These are phyloP conservation scores for Brachionus rubens DNA, from an alignment of 1,140 invertebrate species.

Conservation along the genomic window DNA sequence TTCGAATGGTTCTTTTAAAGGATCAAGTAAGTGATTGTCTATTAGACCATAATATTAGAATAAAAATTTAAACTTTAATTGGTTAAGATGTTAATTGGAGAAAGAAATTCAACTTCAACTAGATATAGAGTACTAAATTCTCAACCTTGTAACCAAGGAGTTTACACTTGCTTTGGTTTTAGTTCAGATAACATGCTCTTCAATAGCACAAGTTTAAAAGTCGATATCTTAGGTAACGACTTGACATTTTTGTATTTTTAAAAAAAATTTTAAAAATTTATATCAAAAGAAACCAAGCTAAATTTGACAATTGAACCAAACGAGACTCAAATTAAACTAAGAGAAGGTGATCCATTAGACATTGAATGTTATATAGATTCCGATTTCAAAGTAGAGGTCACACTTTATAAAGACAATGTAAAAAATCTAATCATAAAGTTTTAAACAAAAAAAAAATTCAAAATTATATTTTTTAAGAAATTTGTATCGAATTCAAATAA, in stretches of 20 bases:
- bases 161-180: neutral
- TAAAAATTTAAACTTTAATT: too few species aligned
- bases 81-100: neutral
- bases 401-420: slow-evolving; percentile 10
- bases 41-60: too few species aligned
- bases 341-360: neutral
- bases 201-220: neutral
- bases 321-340: neutral
- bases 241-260: neutral
- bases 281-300: neutral
- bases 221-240: neutral
- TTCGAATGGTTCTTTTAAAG: too few species aligned
- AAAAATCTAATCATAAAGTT: neutral
- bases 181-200: neutral
- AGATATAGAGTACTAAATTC: neutral
- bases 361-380: neutral
- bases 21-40: too few species aligned
- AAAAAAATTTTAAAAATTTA: slow-evolving; percentile 9
- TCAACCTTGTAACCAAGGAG: neutral
- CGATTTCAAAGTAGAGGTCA: neutral
- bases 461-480: neutral
- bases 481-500: neutral
- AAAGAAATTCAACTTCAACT: neutral
- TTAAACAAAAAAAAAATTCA: neutral
- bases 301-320: neutral